Base-by-base conservation (phyloP, 2,113 vertebrate species). In the Nematolebias whitei region DNA sequence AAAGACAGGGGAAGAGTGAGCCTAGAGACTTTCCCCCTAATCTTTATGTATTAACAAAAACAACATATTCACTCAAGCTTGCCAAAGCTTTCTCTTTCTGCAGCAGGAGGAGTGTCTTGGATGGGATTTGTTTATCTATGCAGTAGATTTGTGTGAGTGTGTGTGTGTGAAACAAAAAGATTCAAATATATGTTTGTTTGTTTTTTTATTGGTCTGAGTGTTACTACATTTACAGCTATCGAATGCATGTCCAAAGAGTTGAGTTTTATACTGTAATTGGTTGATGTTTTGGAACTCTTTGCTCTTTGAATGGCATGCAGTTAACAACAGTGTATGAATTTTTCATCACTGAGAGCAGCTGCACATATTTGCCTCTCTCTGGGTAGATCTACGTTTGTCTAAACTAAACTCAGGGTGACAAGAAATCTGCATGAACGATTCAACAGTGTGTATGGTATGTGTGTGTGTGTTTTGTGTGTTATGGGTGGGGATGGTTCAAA, bases 311-410 rank as follows among this genome's bases (percentile, higher is more conserved):
- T 93, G 94, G 93, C 93, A 90, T 93, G 92, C 92, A 92, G 93
- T 93, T 94, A 96, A 96, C 94, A 93, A 95, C 91, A 80, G 93
- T 12, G 35, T 74, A 95, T 96, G 95, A 95, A 97, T 96, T 95
- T 96, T 96, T 97, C 94, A 96, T 96, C 90, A 65, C 23, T 1
- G 9, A 43, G 54, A 76, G 85, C 71, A 73, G 77, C 68, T 48
- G 12, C 18, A 6, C 38, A 69, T 60, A 49, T 29, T 53, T 56
- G 14, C 69, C 73, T 54, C 64, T 72, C 56, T 76, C 70, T 14
- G 70, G 78, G 68, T 70, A 73, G 70, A 76, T 83, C 58, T 67
- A 59, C 73, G 75, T 87, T 80, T 79, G 85, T 88, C 79, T 83
- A 62, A 79, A 84, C 74, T 48, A 73, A 84, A 87, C 71, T 83